These are phyloP conservation scores for Epizoanthus illoricatus DNA, from an alignment of 92 coral and sea anemone genomes.

Conservation along the genomic window DNA sequence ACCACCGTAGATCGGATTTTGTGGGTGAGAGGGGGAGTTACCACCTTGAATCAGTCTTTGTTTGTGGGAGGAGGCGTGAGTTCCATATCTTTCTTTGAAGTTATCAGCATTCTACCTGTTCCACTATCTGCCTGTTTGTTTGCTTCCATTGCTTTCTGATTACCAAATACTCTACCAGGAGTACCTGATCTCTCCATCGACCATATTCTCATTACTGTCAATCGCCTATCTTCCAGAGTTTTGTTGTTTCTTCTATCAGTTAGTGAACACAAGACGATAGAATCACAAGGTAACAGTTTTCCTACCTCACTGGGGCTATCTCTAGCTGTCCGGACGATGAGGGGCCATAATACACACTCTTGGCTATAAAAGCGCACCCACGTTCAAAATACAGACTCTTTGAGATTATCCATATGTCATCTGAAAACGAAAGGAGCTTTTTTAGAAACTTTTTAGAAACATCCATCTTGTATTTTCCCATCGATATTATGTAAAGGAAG, in stretches of 20 bases:
- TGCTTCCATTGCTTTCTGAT: too few species aligned
- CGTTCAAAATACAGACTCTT: conserved; percentile 67
- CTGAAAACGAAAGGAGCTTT: conserved; percentile 36
- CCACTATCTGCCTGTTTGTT: too few species aligned
- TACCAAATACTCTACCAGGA: too few species aligned
- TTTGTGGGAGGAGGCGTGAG: too few species aligned
- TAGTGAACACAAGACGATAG: too few species aligned
- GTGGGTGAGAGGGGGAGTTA: too few species aligned
- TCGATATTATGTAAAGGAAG: not conserved
- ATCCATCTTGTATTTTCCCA: not conserved
- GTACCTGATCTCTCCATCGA: too few species aligned
- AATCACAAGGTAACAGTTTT: not conserved
- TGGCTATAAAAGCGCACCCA: conserved; percentile 78
- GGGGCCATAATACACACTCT: conserved; percentile 89
- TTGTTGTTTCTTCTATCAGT: not conserved
- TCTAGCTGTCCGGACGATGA: conserved; percentile 87
- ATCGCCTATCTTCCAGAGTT: not conserved
- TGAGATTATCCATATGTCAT: conserved; percentile 95
- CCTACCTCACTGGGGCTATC: conserved; percentile 82
- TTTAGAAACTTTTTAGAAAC: too few species aligned
- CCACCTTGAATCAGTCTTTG: too few species aligned
- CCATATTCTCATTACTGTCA: not conserved
- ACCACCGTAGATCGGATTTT: too few species aligned
- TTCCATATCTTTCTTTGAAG: too few species aligned
- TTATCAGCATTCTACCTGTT: too few species aligned